phyloP scores from a whole-genome alignment of 2,113 vertebrate species.

The Egretta garzetta region DNA sequence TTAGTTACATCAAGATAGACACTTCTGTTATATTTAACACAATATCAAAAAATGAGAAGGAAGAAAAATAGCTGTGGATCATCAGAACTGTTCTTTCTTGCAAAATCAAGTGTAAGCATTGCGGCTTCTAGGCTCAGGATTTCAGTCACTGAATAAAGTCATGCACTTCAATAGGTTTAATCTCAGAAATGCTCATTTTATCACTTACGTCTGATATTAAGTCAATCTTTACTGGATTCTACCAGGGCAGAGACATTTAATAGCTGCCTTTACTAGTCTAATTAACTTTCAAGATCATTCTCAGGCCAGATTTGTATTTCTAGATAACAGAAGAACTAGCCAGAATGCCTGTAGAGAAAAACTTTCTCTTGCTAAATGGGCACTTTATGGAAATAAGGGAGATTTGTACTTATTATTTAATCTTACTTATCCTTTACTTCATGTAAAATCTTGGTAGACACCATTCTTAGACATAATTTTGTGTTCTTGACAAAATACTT shows the following conservation, averaged over 20 bases:
- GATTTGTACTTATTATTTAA: neutral
- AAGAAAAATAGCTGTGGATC: neutral
- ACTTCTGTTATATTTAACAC: neutral
- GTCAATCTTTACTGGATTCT: neutral
- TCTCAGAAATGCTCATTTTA: neutral
- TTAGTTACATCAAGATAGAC: neutral
- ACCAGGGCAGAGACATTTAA: neutral
- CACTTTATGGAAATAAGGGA: neutral
- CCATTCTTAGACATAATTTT: neutral
- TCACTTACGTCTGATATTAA: neutral
- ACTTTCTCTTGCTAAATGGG: neutral
- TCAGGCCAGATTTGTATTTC: neutral
- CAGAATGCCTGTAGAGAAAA: neutral
- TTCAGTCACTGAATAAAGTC: neutral
- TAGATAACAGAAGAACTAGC: neutral
- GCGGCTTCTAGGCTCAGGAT: neutral
- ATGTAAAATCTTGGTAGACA: neutral
- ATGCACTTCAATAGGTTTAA: neutral
- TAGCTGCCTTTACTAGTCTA: neutral
- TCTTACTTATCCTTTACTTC: neutral
- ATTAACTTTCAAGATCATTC: neutral
- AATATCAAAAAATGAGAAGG: neutral
- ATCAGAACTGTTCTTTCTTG: neutral
- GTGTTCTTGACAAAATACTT: neutral
- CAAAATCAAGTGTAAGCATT: neutral